Base-by-base conservation (phyloP, 2,888 invertebrate species). In the Noctuana brunneofusca region DNA sequence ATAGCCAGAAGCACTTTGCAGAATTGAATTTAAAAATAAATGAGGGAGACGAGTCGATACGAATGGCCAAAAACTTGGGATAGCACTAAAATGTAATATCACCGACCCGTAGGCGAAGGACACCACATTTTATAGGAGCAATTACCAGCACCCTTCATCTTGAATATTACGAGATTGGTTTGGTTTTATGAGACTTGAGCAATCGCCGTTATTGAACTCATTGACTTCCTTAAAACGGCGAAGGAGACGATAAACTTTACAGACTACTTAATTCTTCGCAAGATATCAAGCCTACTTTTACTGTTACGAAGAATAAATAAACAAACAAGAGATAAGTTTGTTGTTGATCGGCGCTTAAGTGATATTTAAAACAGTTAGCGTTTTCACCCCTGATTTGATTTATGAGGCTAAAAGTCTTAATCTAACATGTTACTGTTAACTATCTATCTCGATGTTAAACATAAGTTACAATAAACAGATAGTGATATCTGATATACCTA, bases 41-140 rank as follows among this genome's bases (percentile, higher is more conserved):
- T 75, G 73, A 73, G 68, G 69, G 68, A 70, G 73, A 80, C 76
- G 80, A 80, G 78, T 82, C 82, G 81, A 64, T 75, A 85, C 84
- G 78, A 77, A 74, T 82, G 75, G 73, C 78, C 79, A 74, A 80
- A 86, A 87, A 84, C 79, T 87, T 81, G 72, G 79, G 69, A 70
- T 75, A 75, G 79, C 77, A 84, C 80, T 89, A 86, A 89, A 89
- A 86, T 87, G 85, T 89, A 84, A 89, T 85, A 87, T 78, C 79
- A 78, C 66, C 69, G 75, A 68, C 78, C 76, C 75, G 74, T 78
- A 79, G 79, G 83, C 76, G 74, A 79, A 79, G 80, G 84, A 84
- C 84, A 87, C 83, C 86, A 80, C 85, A 83, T 71, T 89, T 90
- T 88, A 90, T 84, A 74, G 80, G 72, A 65, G 80, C 89, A 86